These are phyloP conservation scores for Holcopasites calliopsidis DNA, from an alignment of 1,140 invertebrate genomes.

Conservation along the genomic window DNA sequence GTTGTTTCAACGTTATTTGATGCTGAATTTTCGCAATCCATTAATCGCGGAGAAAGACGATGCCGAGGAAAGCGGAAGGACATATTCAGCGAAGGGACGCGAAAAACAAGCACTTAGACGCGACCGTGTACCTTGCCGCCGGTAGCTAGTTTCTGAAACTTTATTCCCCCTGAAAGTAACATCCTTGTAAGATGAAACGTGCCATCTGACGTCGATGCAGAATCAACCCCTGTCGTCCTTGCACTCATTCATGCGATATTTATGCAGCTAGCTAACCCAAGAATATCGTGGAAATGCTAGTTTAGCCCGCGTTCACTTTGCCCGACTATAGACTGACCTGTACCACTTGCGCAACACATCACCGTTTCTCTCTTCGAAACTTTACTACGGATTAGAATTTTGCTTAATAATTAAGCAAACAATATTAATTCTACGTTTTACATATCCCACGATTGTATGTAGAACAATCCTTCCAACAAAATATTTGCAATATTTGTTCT, in stretches of 20 bases:
- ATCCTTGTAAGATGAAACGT: neutral
- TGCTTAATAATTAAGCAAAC: too few relatives aligned
- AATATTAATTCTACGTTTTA: too few relatives aligned
- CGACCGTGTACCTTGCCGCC: neutral
- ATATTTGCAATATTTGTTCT: too few relatives aligned
- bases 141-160: conserved; percentile 8
- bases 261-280: neutral
- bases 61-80: neutral
- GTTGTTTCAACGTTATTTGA: too few relatives aligned
- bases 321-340: neutral
- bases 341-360: neutral
- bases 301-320: neutral
- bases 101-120: conserved; percentile 34
- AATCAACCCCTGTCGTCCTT: neutral
- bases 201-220: neutral
- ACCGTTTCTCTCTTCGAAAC: neutral
- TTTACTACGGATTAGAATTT: neutral
- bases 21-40: too few relatives aligned
- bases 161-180: conserved; percentile 24
- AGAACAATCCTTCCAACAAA: too few relatives aligned
- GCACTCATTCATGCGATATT: neutral
- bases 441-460: too few relatives aligned
- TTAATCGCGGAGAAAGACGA: neutral
- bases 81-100: conserved; percentile 32
- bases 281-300: neutral